These are phyloP conservation scores for Ramazzottius varieornatus DNA, from an alignment of 2,888 invertebrate genomes.

Conservation along the genomic window DNA sequence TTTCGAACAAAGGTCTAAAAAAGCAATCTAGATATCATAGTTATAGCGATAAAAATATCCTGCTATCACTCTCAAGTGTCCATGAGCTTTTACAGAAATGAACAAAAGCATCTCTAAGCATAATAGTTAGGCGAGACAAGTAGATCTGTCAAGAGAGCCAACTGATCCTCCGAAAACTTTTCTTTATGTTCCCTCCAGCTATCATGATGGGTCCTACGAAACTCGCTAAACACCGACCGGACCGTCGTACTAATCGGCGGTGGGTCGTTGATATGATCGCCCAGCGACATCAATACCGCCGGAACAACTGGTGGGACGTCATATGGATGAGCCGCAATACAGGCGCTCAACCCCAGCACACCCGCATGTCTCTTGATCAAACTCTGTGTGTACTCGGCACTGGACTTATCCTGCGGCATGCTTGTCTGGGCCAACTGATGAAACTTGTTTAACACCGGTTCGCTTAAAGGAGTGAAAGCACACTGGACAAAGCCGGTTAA, in stretches of 20 bases:
- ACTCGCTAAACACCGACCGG: slow-evolving; percentile 54
- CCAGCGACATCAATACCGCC: slow-evolving; percentile 46
- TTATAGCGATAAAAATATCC: no score
- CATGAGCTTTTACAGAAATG: no score
- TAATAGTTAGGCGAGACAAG: slow-evolving; percentile 74
- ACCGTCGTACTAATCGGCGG: slow-evolving; percentile 50
- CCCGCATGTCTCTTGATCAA: slow-evolving; percentile 39
- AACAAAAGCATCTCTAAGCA: no score
- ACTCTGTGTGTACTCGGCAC: slow-evolving; percentile 7
- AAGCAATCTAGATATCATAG: no score
- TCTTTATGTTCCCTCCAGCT: slow-evolving; percentile 66
- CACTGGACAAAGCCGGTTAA: slow-evolving; percentile 64
- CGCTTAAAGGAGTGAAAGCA: slow-evolving; percentile 32
- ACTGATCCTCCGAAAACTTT: slow-evolving; percentile 61
- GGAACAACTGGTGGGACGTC: slow-evolving; percentile 50
- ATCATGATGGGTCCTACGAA: slow-evolving; percentile 70
- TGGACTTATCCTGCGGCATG: background rate
- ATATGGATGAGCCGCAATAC: slow-evolving; percentile 62
- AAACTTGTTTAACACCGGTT: background rate
- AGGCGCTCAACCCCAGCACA: slow-evolving; percentile 60
- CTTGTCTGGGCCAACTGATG: background rate
- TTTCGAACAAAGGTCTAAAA: no score
- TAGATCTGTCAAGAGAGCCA: slow-evolving; percentile 54
- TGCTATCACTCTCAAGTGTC: no score
- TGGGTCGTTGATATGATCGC: slow-evolving; percentile 54